These are phyloP conservation scores for Lerista edwardsae DNA, from an alignment of 2,797 vertebrate species.

Conservation along the genomic window DNA sequence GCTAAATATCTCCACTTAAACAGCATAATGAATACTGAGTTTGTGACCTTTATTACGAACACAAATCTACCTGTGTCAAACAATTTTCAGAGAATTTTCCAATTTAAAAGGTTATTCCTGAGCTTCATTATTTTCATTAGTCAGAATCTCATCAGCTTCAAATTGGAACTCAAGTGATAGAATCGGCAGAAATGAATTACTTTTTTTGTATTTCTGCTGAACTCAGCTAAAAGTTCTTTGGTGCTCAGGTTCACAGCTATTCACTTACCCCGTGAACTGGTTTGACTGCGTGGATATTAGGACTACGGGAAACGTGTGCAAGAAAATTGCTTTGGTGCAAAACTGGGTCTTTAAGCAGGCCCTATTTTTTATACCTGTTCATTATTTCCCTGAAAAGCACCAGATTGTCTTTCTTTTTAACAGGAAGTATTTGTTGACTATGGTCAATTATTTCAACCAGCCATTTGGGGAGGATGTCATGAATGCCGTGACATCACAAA, in stretches of 20 bases:
- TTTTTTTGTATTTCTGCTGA: not conserved
- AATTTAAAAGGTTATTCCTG: constrained; percentile 21
- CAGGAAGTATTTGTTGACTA: not conserved
- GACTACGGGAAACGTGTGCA: not conserved
- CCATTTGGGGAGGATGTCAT: not conserved
- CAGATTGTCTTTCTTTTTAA: not conserved
- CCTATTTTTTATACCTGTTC: not conserved
- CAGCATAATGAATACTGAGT: constrained; percentile 33
- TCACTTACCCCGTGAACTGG: not conserved
- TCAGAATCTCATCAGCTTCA: constrained; percentile 9
- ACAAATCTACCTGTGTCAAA: constrained; percentile 52
- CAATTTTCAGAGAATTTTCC: constrained; percentile 57
- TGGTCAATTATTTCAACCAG: no score
- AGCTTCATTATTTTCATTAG: constrained; percentile 13
- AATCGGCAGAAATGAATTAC: not conserved
- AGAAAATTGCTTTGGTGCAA: not conserved
- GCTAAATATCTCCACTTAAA: constrained; percentile 12
- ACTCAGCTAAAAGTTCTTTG: not conserved
- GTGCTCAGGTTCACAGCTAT: not conserved
- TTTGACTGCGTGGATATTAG: not conserved
- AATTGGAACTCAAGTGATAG: constrained; percentile 14
- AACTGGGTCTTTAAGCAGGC: not conserved
- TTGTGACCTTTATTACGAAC: constrained; percentile 63
- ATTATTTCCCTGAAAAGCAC: not conserved
- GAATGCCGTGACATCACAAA: not conserved